These are phyloP conservation scores for Psittacus erithacus DNA, from an alignment of 2,113 vertebrate genomes.

Conservation along the genomic window DNA sequence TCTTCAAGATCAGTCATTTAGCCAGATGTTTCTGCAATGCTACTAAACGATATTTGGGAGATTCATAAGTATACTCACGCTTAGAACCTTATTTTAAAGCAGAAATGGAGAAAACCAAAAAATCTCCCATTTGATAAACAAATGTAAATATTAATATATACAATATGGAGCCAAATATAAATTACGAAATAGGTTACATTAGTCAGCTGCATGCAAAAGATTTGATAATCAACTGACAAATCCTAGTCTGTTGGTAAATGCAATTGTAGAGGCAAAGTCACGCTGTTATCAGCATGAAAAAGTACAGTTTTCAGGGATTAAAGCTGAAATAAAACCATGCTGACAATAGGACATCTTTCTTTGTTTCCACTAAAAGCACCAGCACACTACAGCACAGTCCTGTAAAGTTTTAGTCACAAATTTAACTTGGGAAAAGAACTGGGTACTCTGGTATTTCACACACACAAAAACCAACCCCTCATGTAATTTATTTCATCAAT, in stretches of 20 bases:
- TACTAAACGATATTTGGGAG: fast-evolving
- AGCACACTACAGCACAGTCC: background rate
- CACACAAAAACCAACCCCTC: background rate
- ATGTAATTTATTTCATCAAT: background rate
- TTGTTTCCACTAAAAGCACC: background rate
- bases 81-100: background rate
- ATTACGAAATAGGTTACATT: background rate
- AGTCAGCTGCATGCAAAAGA: background rate
- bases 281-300: background rate
- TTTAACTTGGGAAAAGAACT: background rate
- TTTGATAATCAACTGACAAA: background rate
- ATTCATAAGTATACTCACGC: background rate
- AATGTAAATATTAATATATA: background rate
- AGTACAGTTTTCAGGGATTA: background rate
- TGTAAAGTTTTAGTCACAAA: background rate
- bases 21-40: background rate
- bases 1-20: background rate
- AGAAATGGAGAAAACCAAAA: background rate
- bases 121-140: background rate
- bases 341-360: background rate
- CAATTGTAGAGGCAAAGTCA: background rate
- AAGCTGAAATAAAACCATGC: background rate
- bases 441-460: background rate
- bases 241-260: background rate
- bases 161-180: background rate